Evolutionary conservation across 2,113 vertebrate species (phyloP).

Genomic region (Fukomys damarensis): DNA sequence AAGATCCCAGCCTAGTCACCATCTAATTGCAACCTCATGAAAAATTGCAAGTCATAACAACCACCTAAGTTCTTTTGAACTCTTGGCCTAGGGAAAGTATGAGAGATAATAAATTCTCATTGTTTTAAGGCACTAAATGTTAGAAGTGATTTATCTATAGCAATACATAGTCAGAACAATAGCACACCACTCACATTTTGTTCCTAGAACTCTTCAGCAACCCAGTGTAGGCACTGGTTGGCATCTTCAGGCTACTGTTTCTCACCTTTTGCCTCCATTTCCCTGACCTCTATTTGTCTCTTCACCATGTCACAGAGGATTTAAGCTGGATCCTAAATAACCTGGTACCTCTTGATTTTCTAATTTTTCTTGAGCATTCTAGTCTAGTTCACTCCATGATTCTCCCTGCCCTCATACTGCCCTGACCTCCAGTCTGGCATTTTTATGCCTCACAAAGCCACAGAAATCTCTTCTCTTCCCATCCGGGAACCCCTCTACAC

Average conservation of each 20-base stretch:
- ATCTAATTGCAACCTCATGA: background rate
- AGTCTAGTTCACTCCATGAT: background rate
- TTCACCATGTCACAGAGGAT: background rate
- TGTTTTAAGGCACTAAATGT: background rate
- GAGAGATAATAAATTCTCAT: background rate
- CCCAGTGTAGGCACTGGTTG: fast-evolving
- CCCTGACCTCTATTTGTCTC: background rate
- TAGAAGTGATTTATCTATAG: background rate
- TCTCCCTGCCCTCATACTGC: background rate
- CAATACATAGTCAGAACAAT: background rate
- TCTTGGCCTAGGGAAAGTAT: background rate
- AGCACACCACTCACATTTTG: background rate
- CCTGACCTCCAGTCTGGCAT: background rate
- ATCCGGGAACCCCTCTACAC: no score
- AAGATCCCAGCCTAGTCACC: background rate
- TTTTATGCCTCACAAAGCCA: background rate
- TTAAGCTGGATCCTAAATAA: background rate
- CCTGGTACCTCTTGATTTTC: background rate
- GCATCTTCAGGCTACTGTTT: background rate
- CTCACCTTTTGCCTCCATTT: background rate
- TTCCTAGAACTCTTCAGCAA: background rate
- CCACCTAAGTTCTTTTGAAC: background rate
- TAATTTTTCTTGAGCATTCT: background rate
- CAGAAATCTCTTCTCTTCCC: background rate
- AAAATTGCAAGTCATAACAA: background rate